Percentiles rank a stretch among this genome's conserved stretches.
Evolutionary conservation across 2,888 invertebrate genomes (phyloP).

Genomic region (Linnaemya vulpina): DNA sequence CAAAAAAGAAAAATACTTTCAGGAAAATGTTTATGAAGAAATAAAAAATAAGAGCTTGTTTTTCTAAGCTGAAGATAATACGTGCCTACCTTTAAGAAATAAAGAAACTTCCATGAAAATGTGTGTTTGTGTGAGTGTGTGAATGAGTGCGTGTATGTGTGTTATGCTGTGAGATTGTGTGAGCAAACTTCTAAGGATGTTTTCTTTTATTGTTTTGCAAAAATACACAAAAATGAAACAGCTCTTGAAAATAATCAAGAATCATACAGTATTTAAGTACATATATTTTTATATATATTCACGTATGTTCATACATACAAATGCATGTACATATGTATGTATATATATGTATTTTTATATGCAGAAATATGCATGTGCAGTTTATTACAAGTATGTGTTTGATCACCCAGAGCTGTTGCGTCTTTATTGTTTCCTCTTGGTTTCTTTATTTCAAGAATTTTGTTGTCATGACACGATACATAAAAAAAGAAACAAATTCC

Average conservation of each 20-base stretch:
- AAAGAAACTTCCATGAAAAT: slow-evolving; percentile 32
- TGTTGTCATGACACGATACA: slow-evolving; percentile 10
- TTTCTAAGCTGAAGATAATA: slow-evolving; percentile 45
- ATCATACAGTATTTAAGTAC: background rate
- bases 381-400: background rate
- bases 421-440: slow-evolving; percentile 55
- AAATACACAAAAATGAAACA: slow-evolving; percentile 34
- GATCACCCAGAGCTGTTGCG: slow-evolving; percentile 36
- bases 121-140: background rate
- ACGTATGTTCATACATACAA: too few relatives aligned
- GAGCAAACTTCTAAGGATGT: slow-evolving; percentile 17
- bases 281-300: too few relatives aligned
- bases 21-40: slow-evolving; percentile 25
- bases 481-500: slow-evolving; percentile 3
- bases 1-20: background rate
- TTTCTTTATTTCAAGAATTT: slow-evolving; percentile 26
- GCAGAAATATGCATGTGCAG: background rate
- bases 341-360: background rate
- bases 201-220: background rate
- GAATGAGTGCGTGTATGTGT: background rate
- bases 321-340: background rate
- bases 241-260: slow-evolving; percentile 66
- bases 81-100: slow-evolving; percentile 58
- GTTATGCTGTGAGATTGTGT: slow-evolving; percentile 11
- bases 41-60: slow-evolving; percentile 40